Conservation (phyloP, 2,797 vertebrate genomes). For the Gymnothorax reevesii region DNA sequence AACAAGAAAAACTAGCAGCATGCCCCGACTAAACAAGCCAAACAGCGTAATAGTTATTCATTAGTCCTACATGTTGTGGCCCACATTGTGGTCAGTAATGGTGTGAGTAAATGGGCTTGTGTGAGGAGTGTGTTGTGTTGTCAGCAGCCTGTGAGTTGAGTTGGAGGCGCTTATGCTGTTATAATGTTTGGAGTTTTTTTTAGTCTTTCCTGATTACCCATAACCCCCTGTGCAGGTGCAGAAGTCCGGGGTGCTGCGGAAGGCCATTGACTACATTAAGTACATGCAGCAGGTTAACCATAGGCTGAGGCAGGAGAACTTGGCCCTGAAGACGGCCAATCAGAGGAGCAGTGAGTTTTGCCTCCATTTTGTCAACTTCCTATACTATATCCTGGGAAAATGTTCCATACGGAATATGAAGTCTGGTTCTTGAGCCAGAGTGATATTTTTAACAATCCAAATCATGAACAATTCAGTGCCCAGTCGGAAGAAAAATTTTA, state of each 20-base stretch:
- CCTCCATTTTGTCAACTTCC: not conserved
- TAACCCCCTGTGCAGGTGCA: conserved; percentile 81
- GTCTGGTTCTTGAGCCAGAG: not conserved
- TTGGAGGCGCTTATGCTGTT: not conserved
- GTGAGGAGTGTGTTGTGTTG: not conserved
- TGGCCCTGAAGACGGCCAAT: conserved; percentile 89
- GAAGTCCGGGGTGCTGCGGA: conserved; percentile 92
- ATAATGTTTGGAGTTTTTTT: not conserved
- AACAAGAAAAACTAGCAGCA: too few species aligned
- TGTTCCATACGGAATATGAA: not conserved
- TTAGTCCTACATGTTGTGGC: too few species aligned
- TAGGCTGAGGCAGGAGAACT: conserved; percentile 94
- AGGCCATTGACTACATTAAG: conserved; percentile 98
- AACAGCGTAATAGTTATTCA: too few species aligned
- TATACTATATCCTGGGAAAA: not conserved
- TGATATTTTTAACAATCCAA: too few species aligned
- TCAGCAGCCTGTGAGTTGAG: too few species aligned
- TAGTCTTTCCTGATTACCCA: not conserved
- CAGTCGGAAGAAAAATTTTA: too few species aligned
- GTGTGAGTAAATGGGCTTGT: conserved; percentile 1
- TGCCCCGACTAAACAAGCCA: too few species aligned
- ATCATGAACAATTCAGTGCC: not conserved
- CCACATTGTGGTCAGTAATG: too few species aligned
- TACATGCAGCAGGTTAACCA: conserved; percentile 95
- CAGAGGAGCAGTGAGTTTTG: conserved; percentile 88